These are phyloP conservation scores for Diaphora mendica DNA, from an alignment of 2,888 invertebrate species.

Conservation along the genomic window DNA sequence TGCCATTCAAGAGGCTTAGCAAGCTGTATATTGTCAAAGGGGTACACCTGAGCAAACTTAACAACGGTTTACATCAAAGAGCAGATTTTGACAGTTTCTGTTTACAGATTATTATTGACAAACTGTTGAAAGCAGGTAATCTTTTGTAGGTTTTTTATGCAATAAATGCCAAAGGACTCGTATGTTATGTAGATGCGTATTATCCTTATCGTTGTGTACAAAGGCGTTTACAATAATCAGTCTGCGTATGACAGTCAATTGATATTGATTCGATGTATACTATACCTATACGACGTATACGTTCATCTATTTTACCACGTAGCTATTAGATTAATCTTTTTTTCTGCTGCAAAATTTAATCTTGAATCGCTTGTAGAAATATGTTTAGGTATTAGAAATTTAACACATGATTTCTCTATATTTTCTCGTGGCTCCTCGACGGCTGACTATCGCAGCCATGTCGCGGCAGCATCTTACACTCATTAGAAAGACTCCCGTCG, in stretches of 20 bases:
- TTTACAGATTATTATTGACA: constrained; percentile 83
- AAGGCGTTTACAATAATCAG: neutral
- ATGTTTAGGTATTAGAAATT: too few relatives aligned
- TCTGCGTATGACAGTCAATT: neutral
- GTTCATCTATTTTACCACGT: neutral
- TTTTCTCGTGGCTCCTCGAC: too few relatives aligned
- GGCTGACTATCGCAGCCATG: too few relatives aligned
- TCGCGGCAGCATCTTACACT: too few relatives aligned
- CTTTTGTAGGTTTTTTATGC: constrained; percentile 67
- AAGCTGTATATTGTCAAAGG: constrained; percentile 64
- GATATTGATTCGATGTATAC: neutral
- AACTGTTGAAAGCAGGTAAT: constrained; percentile 81
- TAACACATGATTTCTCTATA: too few relatives aligned
- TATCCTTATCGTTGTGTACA: constrained; percentile 15
- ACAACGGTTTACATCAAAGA: constrained; percentile 70
- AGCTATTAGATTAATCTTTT: neutral
- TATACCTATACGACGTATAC: neutral
- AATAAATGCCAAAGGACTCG: constrained; percentile 63
- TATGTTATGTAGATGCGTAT: constrained; percentile 40
- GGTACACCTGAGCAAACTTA: constrained; percentile 80
- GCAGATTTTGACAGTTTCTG: constrained; percentile 83
- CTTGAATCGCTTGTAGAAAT: neutral
- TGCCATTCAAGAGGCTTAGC: constrained; percentile 68
- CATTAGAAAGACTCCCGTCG: too few relatives aligned
- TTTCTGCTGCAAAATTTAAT: neutral